Percentiles rank a stretch among this genome's conserved stretches.
phyloP scores from a whole-genome alignment of 2,888 invertebrate genomes.

The Heliconius erato region DNA sequence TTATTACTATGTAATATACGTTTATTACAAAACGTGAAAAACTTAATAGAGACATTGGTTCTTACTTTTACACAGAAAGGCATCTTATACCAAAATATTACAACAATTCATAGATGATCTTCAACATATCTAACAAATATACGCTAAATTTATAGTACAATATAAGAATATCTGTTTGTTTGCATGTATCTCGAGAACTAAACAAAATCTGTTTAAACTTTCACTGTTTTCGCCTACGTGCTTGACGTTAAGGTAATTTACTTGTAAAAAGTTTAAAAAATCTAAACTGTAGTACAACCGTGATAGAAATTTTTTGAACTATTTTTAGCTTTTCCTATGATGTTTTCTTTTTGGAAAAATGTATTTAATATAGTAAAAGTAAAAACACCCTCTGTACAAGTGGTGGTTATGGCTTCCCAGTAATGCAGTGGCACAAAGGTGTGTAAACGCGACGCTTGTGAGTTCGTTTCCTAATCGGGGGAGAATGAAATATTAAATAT shows the following conservation, averaged over 20 bases:
- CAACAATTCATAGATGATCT: neutral
- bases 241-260: neutral
- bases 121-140: neutral
- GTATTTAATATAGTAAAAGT: no score
- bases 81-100: neutral
- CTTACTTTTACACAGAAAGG: no score
- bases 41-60: no score
- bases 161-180: constrained; percentile 20
- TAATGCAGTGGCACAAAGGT: neutral
- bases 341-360: no score
- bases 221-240: constrained; percentile 22
- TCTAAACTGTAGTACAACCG: neutral
- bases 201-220: constrained; percentile 12
- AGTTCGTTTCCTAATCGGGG: neutral
- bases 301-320: neutral
- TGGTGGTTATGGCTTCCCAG: neutral
- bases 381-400: neutral
- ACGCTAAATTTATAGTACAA: constrained; percentile 2
- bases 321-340: no score
- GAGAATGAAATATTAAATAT: neutral
- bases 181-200: constrained; percentile 14
- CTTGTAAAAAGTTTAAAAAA: neutral
- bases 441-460: neutral
- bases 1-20: neutral
- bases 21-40: neutral